Conservation (phyloP, 2,797 vertebrate species). For the Pangasius mekongensis region DNA sequence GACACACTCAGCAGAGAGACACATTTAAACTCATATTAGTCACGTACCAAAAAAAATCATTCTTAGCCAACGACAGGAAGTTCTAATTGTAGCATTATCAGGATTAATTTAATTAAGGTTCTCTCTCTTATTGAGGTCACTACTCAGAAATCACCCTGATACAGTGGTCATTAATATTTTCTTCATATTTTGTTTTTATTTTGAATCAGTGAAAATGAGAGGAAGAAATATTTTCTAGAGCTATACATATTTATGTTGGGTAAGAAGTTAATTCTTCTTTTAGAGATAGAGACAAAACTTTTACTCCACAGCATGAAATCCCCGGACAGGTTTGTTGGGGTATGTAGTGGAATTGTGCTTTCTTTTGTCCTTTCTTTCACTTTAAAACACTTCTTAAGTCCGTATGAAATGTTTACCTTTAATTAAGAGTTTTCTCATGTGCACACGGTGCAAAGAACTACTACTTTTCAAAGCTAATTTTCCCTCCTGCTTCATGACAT, state of each 20-base stretch:
- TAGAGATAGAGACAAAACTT: slow-evolving; percentile 48
- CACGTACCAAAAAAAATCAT: neutral
- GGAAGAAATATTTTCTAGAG: neutral
- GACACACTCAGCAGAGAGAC: neutral
- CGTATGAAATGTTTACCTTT: neutral
- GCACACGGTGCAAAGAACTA: slow-evolving; percentile 47
- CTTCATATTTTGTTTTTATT: neutral
- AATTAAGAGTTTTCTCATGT: neutral
- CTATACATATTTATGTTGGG: slow-evolving; percentile 68
- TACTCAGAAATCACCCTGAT: neutral
- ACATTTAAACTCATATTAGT: neutral
- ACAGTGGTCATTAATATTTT: neutral
- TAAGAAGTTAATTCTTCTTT: slow-evolving; percentile 68
- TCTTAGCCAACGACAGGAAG: neutral
- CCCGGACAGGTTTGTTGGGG: neutral
- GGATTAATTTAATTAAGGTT: neutral
- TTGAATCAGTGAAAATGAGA: neutral
- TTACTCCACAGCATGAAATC: neutral
- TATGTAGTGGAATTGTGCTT: slow-evolving; percentile 52
- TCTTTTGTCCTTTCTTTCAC: neutral
- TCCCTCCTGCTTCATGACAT: slow-evolving; percentile 47
- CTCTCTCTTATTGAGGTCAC: neutral
- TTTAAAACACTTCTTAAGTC: neutral
- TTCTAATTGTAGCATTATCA: neutral
- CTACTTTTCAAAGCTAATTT: slow-evolving; percentile 69